Base-by-base conservation (phyloP, 2,797 vertebrate species). In the Poecilia velifera region DNA sequence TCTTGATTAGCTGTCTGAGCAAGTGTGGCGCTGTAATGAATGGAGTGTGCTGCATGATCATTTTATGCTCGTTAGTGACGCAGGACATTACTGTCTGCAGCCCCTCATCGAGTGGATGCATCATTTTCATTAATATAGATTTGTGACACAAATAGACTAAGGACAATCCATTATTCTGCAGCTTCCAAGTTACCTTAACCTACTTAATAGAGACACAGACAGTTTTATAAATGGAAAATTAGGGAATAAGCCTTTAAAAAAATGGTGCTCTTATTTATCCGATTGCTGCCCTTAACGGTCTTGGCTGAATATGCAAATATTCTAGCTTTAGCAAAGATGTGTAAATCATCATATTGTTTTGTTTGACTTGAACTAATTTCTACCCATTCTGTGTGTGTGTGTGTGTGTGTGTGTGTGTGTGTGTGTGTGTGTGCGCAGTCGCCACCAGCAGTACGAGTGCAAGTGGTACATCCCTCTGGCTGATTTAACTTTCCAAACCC, bases 381-480 rank as follows among this genome's bases (percentile, higher is more conserved):
- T 22, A 5, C 73, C 64, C 31, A 34, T 46, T 45, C 22, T 46
- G 22, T 73, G 1, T 47, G 16, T 47, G 41, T 45, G 22, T 73
- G 46, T 16, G 46, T 47, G 14, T 0, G 14, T 5, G 46, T 49
- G 47, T 6, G 47, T 4, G 4, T 18, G 46, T 6, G 4, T 6
- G 47, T 0, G 6, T 20, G 51, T 28, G 8, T 79, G 1, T 18
- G 13, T 51, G 71, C 77, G 46, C 80, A 99, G 98, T 87, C 98
- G 97, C 84, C 97, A 98, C 80, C 98, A 99, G 94, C 98, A 99
- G 81, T 99, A 99, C 0, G 98, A 99, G 93, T 99, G 98, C 89
- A 99, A 99, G 94, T 99, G 98, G 98, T 99, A 99, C 90, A 96
- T 99, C 90, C 98, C 98, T 1, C 93, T 99, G 93, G 98, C 97